Percentiles rank a stretch among this genome's conserved stretches.
Conservation (phyloP, 2,797 vertebrate genomes). For the Zonotrichia albicollis region DNA sequence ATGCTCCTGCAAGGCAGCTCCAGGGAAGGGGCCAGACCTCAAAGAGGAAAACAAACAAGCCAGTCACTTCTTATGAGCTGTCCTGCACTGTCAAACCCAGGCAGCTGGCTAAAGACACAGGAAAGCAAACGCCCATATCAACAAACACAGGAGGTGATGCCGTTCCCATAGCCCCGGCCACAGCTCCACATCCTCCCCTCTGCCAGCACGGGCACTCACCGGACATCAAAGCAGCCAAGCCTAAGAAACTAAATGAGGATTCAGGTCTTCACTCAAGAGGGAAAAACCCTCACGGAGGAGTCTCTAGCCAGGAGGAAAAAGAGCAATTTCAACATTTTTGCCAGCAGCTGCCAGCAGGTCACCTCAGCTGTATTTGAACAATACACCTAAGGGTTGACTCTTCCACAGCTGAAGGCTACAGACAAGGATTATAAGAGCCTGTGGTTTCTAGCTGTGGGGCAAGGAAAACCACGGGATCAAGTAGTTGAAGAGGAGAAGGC, state of each 20-base stretch:
- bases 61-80: background rate
- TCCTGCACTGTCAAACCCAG: background rate
- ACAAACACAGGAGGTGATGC: background rate
- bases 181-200: background rate
- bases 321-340: background rate
- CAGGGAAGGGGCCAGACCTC: background rate
- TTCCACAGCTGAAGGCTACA: background rate
- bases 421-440: background rate
- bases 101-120: background rate
- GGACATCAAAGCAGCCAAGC: background rate
- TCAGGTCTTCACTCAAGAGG: background rate
- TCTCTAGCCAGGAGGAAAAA: background rate
- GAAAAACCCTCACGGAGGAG: background rate
- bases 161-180: background rate
- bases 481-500: background rate
- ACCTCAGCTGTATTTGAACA: background rate
- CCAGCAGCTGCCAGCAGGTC: background rate
- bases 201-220: accelerated
- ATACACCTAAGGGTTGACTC: background rate
- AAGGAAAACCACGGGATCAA: background rate
- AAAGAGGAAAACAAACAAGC: background rate
- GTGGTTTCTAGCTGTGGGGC: accelerated
- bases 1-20: background rate
- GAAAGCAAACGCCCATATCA: background rate
- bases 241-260: background rate